Percentiles rank a stretch among this genome's conserved stretches.
phyloP scores from a whole-genome alignment of 1,140 invertebrate species.

The Diachasma alloeum region DNA sequence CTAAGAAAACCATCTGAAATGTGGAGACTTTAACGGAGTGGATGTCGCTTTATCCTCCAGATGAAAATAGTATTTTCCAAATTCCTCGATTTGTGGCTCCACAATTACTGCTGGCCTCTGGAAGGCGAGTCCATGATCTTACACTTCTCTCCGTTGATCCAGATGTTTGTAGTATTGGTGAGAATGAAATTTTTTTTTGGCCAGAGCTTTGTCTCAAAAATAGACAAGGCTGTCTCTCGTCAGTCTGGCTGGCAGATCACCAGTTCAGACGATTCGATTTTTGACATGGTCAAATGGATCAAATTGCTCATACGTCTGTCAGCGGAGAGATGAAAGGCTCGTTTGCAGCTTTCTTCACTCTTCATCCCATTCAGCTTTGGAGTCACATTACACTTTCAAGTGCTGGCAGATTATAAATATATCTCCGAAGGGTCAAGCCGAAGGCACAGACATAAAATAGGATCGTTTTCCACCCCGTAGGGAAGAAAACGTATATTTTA shows the following conservation, averaged over 20 bases:
- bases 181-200: constrained; percentile 37
- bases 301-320: no score
- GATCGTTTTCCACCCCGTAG: no score
- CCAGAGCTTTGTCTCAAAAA: constrained; percentile 51
- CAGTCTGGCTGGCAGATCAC: constrained; percentile 52
- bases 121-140: constrained; percentile 50
- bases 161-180: constrained; percentile 26
- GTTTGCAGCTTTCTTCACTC: neutral
- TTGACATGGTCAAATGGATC: no score
- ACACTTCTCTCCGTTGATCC: constrained; percentile 43
- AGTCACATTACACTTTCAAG: constrained; percentile 8
- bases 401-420: constrained; percentile 10
- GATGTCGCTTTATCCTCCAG: constrained; percentile 20
- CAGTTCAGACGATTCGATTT: no score
- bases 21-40: constrained; percentile 11
- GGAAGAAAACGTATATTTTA: no score
- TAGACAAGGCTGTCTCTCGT: constrained; percentile 36
- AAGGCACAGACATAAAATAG: no score
- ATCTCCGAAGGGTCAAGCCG: no score
- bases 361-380: constrained; percentile 11
- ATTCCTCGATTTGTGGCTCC: constrained; percentile 37
- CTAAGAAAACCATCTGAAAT: constrained; percentile 16
- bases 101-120: constrained; percentile 43
- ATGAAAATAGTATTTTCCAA: constrained; percentile 40
- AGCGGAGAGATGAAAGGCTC: neutral